Percentiles rank a stretch among this genome's conserved stretches.
phyloP scores from a whole-genome alignment of 2,888 invertebrate genomes.

The Lepidochitona cinerea region DNA sequence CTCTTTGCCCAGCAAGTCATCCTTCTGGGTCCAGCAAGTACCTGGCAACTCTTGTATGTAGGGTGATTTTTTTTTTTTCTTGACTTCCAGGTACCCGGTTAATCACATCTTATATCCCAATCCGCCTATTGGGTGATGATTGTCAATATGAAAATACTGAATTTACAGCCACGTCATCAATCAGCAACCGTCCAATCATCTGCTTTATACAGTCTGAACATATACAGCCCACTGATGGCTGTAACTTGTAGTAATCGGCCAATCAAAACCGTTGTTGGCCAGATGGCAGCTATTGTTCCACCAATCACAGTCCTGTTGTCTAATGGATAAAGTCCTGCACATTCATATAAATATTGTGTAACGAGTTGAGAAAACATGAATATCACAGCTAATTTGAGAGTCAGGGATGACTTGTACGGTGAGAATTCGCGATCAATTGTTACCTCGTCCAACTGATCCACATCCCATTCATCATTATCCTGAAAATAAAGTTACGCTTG shows the following conservation, averaged over 20 bases:
- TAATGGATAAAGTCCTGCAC: constrained; percentile 33
- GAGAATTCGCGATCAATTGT: constrained; percentile 31
- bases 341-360: constrained; percentile 41
- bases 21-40: too few relatives aligned
- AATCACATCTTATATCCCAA: too few relatives aligned
- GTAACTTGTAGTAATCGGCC: constrained; percentile 50
- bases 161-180: constrained; percentile 25
- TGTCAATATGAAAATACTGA: too few relatives aligned
- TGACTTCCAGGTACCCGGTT: too few relatives aligned
- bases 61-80: too few relatives aligned
- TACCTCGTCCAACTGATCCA: constrained; percentile 34
- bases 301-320: background rate
- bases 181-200: constrained; percentile 57
- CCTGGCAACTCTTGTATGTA: too few relatives aligned
- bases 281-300: constrained; percentile 32
- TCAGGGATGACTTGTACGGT: constrained; percentile 51
- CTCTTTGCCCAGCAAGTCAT: too few relatives aligned
- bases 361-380: constrained; percentile 58
- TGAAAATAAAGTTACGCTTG: constrained; percentile 3
- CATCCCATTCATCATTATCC: constrained; percentile 10
- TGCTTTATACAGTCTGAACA: constrained; percentile 53
- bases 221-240: constrained; percentile 49
- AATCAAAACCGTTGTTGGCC: constrained; percentile 48
- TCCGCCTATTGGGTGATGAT: too few relatives aligned
- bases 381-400: constrained; percentile 51